Evolutionary conservation across 2,113 vertebrate species (phyloP), one percentile per base, ranked within the genome.

Genomic region (Pagrus major): DNA sequence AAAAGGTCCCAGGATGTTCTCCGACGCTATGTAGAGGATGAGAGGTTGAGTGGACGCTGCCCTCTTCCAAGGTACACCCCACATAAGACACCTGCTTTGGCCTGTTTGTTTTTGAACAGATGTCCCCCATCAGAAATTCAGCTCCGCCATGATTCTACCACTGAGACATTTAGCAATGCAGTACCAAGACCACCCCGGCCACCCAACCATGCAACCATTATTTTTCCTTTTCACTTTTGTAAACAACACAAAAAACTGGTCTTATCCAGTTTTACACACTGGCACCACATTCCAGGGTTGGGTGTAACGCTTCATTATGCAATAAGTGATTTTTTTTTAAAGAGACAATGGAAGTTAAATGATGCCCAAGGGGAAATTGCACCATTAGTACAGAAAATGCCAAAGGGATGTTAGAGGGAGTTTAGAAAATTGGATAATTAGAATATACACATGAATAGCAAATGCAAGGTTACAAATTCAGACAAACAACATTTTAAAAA

Each of bases 1-100:
- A 97, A 98, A 90, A 92, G 98, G 70, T 98, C 98, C 33, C 98
- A 99, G 92, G 98, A 99, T 52, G 97, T 99, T 12, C 93, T 99
- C 6, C 94, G 95, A 39, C 96, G 96, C 78, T 99, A 98, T 33
- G 97, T 99, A 82, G 97, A 99, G 81, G 97, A 99, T n/a, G 97
- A 99, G 93, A 92, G 97, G 69, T 71, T 99, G 88, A 98, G 98
- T 60, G 98, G 98, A n/a, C 97, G 96, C 87, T 99, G 98, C 88
- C 98, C 98, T 29, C 95, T 99, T 81, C 98, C 98, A 89, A 96
- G 98, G 98, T 98, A 93, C 67, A 27, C 2, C 14, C 14, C 5
- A 25, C 4, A 11, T 6, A n/a, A n/a, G n/a, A 33, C 29, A 44
- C 58, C 11, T 60, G n/a, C n/a, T n/a, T n/a, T n/a, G n/a, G n/a